phyloP scores from a whole-genome alignment of 1,140 invertebrate genomes.

The Cydia strobilella region DNA sequence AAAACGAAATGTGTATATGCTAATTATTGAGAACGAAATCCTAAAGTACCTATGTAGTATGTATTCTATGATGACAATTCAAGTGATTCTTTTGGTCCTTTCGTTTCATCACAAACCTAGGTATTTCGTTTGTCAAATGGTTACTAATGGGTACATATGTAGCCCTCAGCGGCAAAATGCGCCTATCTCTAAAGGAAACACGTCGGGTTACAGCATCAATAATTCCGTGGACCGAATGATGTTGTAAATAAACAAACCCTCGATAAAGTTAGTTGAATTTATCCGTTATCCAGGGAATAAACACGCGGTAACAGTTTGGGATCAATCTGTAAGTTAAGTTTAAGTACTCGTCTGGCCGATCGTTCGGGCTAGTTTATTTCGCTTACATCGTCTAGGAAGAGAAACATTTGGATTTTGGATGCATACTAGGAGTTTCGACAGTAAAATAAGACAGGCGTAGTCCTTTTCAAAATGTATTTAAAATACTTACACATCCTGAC shows the following conservation, averaged over 20 bases:
- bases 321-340: neutral
- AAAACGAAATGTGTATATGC: no score
- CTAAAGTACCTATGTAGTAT: no score
- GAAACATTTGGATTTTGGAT: neutral
- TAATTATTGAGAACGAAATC: no score
- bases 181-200: neutral
- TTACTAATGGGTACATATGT: no score
- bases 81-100: no score
- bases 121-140: no score
- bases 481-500: no score
- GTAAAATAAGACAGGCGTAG: no score
- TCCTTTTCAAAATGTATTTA: no score
- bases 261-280: slow-evolving; percentile 6
- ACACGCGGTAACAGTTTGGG: neutral
- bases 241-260: slow-evolving; percentile 1
- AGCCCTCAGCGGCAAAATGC: neutral
- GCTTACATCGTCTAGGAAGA: neutral
- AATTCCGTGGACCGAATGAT: neutral
- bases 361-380: neutral
- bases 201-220: neutral
- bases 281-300: neutral
- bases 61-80: no score
- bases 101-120: no score
- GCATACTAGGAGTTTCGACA: neutral
- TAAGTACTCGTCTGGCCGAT: neutral